Conservation (phyloP, 1,140 invertebrate species). For the Halyomorpha halys region DNA sequence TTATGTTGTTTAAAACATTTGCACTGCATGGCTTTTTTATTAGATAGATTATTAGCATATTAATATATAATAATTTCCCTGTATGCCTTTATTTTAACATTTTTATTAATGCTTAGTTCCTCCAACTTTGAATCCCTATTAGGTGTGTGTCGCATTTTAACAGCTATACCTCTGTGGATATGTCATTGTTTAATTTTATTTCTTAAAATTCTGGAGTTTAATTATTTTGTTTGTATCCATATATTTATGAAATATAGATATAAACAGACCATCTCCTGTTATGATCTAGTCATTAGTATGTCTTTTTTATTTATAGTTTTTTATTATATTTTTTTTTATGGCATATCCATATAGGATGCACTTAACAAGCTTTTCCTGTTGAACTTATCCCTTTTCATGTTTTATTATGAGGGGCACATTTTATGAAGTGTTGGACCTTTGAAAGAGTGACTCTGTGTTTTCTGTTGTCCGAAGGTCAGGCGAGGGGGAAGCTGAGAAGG, state of each 20-base stretch:
- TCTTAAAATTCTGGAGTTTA: background rate
- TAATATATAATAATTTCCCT: background rate
- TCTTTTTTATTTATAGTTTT: background rate
- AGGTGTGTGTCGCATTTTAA: conserved; percentile 16
- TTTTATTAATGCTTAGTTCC: background rate
- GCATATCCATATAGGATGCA: background rate
- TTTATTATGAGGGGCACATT: background rate
- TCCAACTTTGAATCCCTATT: background rate
- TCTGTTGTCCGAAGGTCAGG: conserved; percentile 18
- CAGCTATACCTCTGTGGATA: background rate
- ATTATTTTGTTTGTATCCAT: background rate
- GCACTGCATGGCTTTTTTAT: conserved; percentile 14
- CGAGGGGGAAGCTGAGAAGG: conserved; percentile 20
- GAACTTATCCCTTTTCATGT: background rate
- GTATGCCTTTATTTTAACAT: conserved; percentile 3
- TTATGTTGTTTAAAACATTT: background rate
- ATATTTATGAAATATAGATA: too few relatives aligned
- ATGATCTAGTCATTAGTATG: too few relatives aligned
- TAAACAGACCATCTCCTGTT: too few relatives aligned
- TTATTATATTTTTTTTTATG: background rate
- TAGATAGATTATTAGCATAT: conserved; percentile 6
- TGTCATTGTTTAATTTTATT: background rate
- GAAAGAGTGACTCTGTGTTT: conserved; percentile 14
- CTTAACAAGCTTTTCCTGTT: conserved; percentile 1
- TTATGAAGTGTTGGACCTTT: background rate